These are phyloP conservation scores for Drosophila pruinosa DNA, from an alignment of 1,140 invertebrate species.

Conservation along the genomic window DNA sequence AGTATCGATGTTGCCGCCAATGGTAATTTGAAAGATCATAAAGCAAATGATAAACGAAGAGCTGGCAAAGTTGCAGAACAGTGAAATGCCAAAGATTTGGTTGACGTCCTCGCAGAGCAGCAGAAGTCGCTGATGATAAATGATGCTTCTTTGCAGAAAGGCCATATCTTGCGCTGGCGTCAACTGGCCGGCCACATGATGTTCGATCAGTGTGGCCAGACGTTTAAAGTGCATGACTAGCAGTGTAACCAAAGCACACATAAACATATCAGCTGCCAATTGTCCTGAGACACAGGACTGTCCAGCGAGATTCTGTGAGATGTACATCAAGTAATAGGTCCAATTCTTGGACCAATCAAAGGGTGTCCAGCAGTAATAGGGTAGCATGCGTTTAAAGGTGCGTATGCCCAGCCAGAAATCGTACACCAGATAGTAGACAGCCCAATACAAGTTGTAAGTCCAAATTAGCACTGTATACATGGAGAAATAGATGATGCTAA, in stretches of 20 bases:
- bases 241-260: slow-evolving; percentile 62
- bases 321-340: slow-evolving; percentile 61
- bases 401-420: slow-evolving; percentile 56
- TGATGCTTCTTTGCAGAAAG: slow-evolving; percentile 43
- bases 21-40: slow-evolving; percentile 71
- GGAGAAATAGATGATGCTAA: slow-evolving; percentile 55
- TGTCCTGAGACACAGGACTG: slow-evolving; percentile 62
- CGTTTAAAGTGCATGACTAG: slow-evolving; percentile 69
- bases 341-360: slow-evolving; percentile 65
- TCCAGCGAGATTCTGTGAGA: slow-evolving; percentile 54
- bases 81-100: slow-evolving; percentile 62
- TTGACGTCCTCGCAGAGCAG: slow-evolving; percentile 49
- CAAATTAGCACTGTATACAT: slow-evolving; percentile 63
- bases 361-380: slow-evolving; percentile 69
- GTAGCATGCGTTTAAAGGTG: slow-evolving; percentile 49
- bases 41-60: slow-evolving; percentile 71
- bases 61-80: slow-evolving; percentile 64
- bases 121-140: slow-evolving; percentile 62
- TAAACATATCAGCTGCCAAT: slow-evolving; percentile 63
- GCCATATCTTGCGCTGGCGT: slow-evolving; percentile 38
- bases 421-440: slow-evolving; percentile 57
- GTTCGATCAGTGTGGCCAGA: slow-evolving; percentile 36
- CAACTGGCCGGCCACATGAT: slow-evolving; percentile 20
- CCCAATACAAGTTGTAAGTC: slow-evolving; percentile 72
- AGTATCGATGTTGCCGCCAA: slow-evolving; percentile 57